Percentiles rank a stretch among this genome's conserved stretches.
These are phyloP conservation scores for Oscheius sp. DNA, from an alignment of 2,888 invertebrate genomes.

Conservation along the genomic window DNA sequence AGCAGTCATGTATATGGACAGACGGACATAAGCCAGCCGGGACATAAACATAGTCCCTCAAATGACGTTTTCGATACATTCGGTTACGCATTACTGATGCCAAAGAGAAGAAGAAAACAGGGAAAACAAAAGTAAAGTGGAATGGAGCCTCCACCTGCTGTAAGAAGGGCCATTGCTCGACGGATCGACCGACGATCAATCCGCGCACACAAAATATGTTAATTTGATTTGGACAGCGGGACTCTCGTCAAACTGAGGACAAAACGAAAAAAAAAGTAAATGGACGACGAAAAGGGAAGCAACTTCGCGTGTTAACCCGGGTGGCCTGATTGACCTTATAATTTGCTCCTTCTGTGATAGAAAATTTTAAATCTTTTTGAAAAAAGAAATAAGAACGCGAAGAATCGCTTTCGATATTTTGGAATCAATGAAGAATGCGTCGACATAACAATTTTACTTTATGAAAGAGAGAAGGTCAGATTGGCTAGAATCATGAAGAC, in stretches of 20 bases:
- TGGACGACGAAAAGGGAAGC: not conserved
- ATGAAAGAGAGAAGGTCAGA: not conserved
- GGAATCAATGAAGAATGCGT: too few species aligned
- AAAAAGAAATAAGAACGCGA: not conserved
- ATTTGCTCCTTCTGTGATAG: not conserved
- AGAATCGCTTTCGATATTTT: too few species aligned
- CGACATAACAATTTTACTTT: too few species aligned
- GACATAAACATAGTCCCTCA: constrained; percentile 8
- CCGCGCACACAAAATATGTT: constrained; percentile 27
- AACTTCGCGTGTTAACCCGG: not conserved
- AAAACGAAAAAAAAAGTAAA: not conserved
- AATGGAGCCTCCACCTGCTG: too few species aligned
- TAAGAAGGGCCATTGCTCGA: too few species aligned
- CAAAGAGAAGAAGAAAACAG: too few species aligned
- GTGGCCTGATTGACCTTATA: not conserved
- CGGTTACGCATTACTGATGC: too few species aligned
- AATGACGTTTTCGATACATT: too few species aligned
- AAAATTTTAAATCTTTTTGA: not conserved
- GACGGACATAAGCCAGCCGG: constrained; percentile 19
- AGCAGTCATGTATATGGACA: constrained; percentile 18
- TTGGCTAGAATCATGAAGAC: not conserved
- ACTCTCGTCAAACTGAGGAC: constrained; percentile 7
- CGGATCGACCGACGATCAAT: constrained; percentile 7
- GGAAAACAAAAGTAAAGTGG: too few species aligned
- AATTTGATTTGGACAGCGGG: constrained; percentile 26